A percentile compares a stretch with the other conserved stretches of the same genome.
Evolutionary conservation across 2,888 invertebrate genomes (phyloP).

Genomic region (Hypselothyrea guttata): DNA sequence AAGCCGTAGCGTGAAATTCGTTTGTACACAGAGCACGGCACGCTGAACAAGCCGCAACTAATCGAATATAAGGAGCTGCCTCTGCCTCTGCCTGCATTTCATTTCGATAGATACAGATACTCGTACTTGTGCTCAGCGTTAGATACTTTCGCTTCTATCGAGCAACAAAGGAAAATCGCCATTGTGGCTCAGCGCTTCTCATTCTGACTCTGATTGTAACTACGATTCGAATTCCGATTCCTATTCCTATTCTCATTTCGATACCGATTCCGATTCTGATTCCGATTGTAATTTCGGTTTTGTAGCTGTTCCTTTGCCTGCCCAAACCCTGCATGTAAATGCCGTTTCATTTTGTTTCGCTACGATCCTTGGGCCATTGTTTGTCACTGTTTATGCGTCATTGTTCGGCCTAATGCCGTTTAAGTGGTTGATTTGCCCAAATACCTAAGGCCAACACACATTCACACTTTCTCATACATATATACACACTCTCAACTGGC

Average conservation of each 20-base stretch:
- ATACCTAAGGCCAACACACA: too few relatives aligned
- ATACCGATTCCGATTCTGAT: too few relatives aligned
- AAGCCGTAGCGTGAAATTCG: slow-evolving; percentile 61
- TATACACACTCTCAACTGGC: too few relatives aligned
- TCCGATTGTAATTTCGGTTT: too few relatives aligned
- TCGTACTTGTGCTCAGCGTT: background rate
- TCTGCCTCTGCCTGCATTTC: background rate
- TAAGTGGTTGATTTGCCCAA: slow-evolving; percentile 48
- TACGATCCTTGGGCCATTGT: slow-evolving; percentile 13
- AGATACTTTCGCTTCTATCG: slow-evolving; percentile 2
- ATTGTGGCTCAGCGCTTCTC: background rate
- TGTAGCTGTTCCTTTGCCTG: too few relatives aligned
- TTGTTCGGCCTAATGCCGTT: slow-evolving; percentile 44
- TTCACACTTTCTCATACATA: too few relatives aligned
- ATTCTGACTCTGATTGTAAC: too few relatives aligned
- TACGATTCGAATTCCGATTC: too few relatives aligned
- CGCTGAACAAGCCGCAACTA: slow-evolving; percentile 68
- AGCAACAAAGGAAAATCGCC: background rate
- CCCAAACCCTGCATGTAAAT: too few relatives aligned
- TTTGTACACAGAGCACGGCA: slow-evolving; percentile 48
- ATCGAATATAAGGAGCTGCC: slow-evolving; percentile 55
- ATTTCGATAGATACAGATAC: background rate
- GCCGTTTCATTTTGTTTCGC: slow-evolving; percentile 32
- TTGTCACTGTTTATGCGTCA: slow-evolving; percentile 32
- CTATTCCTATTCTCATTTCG: too few relatives aligned